Evolutionary conservation across 2,888 invertebrate genomes (phyloP).

Genomic region (Lithophane socia): DNA sequence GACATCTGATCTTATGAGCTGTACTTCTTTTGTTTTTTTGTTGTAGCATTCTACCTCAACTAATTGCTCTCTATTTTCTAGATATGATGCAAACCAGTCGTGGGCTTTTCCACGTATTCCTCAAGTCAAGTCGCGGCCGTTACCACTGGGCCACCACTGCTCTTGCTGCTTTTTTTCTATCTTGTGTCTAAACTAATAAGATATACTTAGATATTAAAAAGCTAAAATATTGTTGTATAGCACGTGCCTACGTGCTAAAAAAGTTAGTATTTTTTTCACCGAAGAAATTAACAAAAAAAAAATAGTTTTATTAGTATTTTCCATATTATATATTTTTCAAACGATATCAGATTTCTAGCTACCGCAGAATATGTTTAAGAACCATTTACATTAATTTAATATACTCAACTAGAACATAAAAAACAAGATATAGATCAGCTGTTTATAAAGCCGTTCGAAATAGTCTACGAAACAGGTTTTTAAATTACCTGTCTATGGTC

Average conservation of each 20-base stretch:
- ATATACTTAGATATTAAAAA: not conserved
- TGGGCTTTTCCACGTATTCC: too few species aligned
- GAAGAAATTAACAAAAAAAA: too few species aligned
- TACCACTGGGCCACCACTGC: too few species aligned
- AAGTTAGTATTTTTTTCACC: not conserved
- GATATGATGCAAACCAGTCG: too few species aligned
- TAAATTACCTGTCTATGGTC: conserved; percentile 24
- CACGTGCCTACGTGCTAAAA: not conserved
- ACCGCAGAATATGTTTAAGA: conserved; percentile 18
- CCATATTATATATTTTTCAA: not conserved
- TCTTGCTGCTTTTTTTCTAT: too few species aligned
- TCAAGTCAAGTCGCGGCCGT: too few species aligned
- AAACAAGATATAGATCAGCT: conserved; percentile 33
- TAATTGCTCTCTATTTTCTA: too few species aligned
- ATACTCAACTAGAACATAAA: conserved; percentile 15
- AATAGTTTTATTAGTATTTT: not conserved
- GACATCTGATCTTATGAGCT: too few species aligned
- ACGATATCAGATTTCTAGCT: conserved; percentile 45
- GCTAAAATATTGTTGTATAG: not conserved
- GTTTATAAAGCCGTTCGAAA: conserved; percentile 18
- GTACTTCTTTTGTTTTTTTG: too few species aligned
- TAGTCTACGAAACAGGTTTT: conserved; percentile 18
- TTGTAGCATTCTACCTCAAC: too few species aligned
- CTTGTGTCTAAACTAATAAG: too few species aligned
- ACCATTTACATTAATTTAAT: conserved; percentile 39